Evolutionary conservation across 2,797 vertebrate genomes (phyloP).

Genomic region (Avahi laniger): DNA sequence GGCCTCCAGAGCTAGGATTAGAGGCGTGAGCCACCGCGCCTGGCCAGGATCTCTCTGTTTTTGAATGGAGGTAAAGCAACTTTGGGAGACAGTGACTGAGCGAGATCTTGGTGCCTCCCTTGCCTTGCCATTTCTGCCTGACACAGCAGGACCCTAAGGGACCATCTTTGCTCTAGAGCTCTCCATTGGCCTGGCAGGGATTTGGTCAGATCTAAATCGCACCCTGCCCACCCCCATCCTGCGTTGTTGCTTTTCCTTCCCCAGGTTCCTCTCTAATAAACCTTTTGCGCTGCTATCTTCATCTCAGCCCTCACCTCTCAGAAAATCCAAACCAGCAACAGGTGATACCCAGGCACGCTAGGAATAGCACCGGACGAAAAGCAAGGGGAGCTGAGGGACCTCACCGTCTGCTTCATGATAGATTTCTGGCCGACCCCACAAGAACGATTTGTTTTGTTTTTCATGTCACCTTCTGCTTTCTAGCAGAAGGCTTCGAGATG

Average conservation of each 20-base stretch:
- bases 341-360: accelerated
- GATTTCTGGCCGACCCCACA: background rate
- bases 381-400: background rate
- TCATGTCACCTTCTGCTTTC: background rate
- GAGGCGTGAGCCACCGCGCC: too few relatives aligned
- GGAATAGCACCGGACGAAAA: background rate
- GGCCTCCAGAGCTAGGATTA: too few relatives aligned
- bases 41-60: background rate
- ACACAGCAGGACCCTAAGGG: background rate
- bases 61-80: background rate
- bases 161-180: background rate
- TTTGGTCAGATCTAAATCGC: background rate
- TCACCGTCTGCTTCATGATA: background rate
- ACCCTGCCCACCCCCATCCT: too few relatives aligned
- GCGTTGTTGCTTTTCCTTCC: background rate
- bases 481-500: background rate
- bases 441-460: background rate
- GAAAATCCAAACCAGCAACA: background rate
- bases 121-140: background rate
- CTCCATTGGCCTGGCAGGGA: background rate
- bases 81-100: too few relatives aligned
- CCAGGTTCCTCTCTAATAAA: background rate
- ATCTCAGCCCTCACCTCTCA: background rate
- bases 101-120: background rate
- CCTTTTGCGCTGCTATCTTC: background rate